Conservation (phyloP, 2,888 invertebrate species). For the Scrobipalpa costella region DNA sequence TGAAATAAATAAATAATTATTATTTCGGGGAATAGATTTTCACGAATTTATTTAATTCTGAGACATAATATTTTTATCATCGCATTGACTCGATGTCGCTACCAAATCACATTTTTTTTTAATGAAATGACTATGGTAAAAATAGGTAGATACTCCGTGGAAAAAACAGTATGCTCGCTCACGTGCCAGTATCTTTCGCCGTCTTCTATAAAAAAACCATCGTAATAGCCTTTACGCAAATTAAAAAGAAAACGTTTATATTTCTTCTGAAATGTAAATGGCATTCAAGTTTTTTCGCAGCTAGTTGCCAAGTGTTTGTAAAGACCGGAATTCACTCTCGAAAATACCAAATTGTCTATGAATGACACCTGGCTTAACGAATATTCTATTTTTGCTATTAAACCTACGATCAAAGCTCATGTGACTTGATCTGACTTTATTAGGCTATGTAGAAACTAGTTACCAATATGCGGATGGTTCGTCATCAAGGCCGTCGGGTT, state of each 20-base stretch:
- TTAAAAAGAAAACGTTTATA: background rate
- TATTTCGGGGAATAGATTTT: too few species aligned
- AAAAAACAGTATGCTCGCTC: too few species aligned
- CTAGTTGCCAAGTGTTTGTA: slow-evolving; percentile 3
- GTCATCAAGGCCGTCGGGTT: slow-evolving; percentile 11
- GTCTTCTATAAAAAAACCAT: background rate
- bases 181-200: background rate
- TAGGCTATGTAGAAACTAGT: slow-evolving; percentile 6
- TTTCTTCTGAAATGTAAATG: background rate
- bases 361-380: background rate
- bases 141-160: too few species aligned
- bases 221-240: background rate
- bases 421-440: slow-evolving; percentile 12
- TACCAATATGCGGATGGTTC: slow-evolving; percentile 10
- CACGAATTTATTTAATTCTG: too few species aligned
- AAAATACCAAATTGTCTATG: background rate
- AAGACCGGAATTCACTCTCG: slow-evolving; percentile 1
- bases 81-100: too few species aligned
- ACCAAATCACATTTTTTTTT: too few species aligned
- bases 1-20: too few species aligned
- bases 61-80: too few species aligned
- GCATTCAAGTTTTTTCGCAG: background rate
- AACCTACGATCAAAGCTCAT: background rate
- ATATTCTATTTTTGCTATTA: background rate
- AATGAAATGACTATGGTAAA: too few species aligned